phyloP scores from a whole-genome alignment of 2,113 vertebrate genomes.

The Bubo scandiacus region DNA sequence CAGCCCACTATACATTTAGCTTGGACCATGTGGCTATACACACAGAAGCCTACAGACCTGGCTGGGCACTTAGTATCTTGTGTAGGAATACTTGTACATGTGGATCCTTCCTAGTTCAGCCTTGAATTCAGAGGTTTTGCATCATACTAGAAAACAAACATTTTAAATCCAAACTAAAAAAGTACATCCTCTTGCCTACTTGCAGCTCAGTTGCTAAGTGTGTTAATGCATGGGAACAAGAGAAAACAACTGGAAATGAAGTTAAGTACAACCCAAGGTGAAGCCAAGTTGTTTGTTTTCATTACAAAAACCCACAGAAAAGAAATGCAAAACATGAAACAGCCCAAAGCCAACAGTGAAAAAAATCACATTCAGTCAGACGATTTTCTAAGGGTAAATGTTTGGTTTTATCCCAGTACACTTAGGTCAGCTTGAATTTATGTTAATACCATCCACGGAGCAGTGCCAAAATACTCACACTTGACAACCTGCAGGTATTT shows the following conservation, averaged over 20 bases:
- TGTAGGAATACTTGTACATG: accelerated
- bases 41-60: not conserved
- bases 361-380: not conserved
- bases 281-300: constrained; percentile 42
- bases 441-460: not conserved
- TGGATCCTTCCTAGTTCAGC: not conserved
- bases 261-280: not conserved
- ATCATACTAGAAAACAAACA: not conserved
- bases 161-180: not conserved
- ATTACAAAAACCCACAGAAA: constrained; percentile 42
- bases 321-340: not conserved
- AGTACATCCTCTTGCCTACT: not conserved
- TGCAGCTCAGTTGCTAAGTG: not conserved
- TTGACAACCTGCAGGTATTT: not conserved
- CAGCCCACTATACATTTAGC: not conserved
- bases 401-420: constrained; percentile 11
- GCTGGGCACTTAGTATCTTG: not conserved
- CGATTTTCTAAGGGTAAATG: not conserved
- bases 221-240: not conserved
- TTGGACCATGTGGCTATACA: too few relatives aligned
- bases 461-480: not conserved
- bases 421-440: constrained; percentile 7
- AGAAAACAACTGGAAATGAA: not conserved
- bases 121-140: not conserved
- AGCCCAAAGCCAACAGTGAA: not conserved